Evolutionary conservation across 2,888 invertebrate species (phyloP), one percentile per base, ranked within the genome.

Genomic region (Pegoplata infirma): DNA sequence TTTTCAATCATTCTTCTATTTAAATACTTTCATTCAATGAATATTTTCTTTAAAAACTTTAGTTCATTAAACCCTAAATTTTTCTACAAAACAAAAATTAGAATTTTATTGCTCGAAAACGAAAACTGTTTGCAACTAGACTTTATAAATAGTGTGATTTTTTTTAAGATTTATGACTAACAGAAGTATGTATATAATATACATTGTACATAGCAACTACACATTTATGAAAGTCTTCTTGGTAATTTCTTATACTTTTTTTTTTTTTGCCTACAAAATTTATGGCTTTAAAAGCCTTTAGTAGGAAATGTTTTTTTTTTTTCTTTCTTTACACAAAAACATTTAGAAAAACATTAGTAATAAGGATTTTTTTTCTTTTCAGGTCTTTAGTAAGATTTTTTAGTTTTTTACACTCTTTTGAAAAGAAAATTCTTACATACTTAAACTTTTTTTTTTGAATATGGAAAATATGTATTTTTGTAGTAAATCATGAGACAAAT

Each of bases 291-390:
- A 44, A 56, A 73, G 67, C 47, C 61, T 61, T 66, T 44, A 47
- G 53, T 8, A 51, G n/a, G 17, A 40, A 17, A 19, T 40, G 16
- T 17, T 51, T n/a, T 51, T 56, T 58, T 14, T 19, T 59, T 40
- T 55, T 47, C 25, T 49, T 44, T 73, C 66, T 58, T 19, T 51
- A 58, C 17, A 64, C 5, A 67, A 56, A 67, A 63, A 46, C 46
- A 68, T 77, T 77, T 68, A 68, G 63, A 68, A 77, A 68, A 74
- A 74, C 78, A 78, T 78, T 78, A 71, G 74, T 61, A 61, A 68
- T 64, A 74, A 53, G 58, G 25, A 25, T 40, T 61, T 69, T n/a
- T n/a, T 51, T 59, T 19, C n/a, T 16, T 63, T 49, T 16, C 10
- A 64, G 17, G 23, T 14, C 32, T 55, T 19, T 10, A 25, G 14